Evolutionary conservation across 2,888 invertebrate species (phyloP).

Genomic region (Metallyticus violacea): DNA sequence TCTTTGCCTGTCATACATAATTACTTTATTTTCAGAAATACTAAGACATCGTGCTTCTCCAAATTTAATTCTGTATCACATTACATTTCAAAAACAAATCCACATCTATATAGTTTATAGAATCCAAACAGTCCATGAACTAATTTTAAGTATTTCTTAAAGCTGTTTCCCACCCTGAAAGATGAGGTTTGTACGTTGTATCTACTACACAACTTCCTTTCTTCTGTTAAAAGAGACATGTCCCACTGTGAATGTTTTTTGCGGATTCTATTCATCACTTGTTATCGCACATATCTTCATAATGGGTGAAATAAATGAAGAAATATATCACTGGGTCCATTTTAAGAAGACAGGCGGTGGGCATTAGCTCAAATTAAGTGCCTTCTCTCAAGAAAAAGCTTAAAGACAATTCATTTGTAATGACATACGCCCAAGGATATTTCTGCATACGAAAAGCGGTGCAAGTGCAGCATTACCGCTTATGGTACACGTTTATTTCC

Average conservation of each 20-base stretch:
- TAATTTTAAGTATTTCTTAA: too few species aligned
- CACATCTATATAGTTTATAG: too few species aligned
- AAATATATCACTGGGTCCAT: background rate
- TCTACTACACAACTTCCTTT: background rate
- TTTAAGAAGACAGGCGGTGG: background rate
- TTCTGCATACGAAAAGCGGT: background rate
- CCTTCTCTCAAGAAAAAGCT: background rate
- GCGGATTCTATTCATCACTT: background rate
- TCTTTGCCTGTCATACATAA: too few species aligned
- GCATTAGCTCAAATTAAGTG: slow-evolving; percentile 8
- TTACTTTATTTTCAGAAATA: too few species aligned
- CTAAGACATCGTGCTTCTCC: too few species aligned
- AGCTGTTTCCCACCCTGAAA: too few species aligned
- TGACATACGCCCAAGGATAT: background rate
- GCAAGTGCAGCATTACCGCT: background rate
- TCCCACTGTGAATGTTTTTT: background rate
- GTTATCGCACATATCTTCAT: background rate
- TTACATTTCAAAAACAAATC: too few species aligned
- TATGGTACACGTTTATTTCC: too few species aligned
- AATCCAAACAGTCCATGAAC: too few species aligned
- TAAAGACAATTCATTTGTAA: slow-evolving; percentile 5
- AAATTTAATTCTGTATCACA: too few species aligned
- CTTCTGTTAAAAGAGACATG: background rate
- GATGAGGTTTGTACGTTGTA: background rate
- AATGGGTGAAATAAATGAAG: background rate